Percentiles rank a stretch among this genome's conserved stretches.
phyloP scores from a whole-genome alignment of 2,113 vertebrate genomes.

The Pionites leucogaster region DNA sequence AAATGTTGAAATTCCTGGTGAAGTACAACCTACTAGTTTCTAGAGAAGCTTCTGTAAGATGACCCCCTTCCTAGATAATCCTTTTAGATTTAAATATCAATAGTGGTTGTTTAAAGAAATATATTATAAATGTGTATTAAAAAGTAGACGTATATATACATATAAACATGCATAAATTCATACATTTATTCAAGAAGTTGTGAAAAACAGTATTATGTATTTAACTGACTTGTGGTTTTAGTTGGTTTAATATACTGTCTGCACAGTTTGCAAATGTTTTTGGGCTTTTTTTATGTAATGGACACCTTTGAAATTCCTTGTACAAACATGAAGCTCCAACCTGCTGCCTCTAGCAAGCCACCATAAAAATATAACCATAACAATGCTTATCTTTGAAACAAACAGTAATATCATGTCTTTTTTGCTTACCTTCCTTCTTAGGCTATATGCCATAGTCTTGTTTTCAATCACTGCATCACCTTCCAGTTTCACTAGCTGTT shows the following conservation, averaged over 20 bases:
- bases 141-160: neutral
- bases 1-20: neutral
- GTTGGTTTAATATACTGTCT: neutral
- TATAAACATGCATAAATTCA: neutral
- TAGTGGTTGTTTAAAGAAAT: neutral
- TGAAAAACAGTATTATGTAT: neutral
- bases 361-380: neutral
- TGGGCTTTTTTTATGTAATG: neutral
- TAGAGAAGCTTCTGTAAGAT: neutral
- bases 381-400: neutral
- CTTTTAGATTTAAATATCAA: neutral
- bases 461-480: constrained; percentile 80
- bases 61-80: neutral
- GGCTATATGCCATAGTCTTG: constrained; percentile 80
- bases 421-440: constrained; percentile 87
- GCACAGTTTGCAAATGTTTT: neutral
- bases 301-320: neutral
- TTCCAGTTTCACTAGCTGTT: constrained; percentile 86
- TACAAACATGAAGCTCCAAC: neutral
- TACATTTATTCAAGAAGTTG: neutral
- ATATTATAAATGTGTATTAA: neutral
- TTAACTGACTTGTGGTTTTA: neutral
- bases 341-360: neutral
- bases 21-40: neutral
- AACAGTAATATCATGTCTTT: neutral